Evolutionary conservation across 2,113 vertebrate genomes (phyloP).

Genomic region (Elephas maximus): DNA sequence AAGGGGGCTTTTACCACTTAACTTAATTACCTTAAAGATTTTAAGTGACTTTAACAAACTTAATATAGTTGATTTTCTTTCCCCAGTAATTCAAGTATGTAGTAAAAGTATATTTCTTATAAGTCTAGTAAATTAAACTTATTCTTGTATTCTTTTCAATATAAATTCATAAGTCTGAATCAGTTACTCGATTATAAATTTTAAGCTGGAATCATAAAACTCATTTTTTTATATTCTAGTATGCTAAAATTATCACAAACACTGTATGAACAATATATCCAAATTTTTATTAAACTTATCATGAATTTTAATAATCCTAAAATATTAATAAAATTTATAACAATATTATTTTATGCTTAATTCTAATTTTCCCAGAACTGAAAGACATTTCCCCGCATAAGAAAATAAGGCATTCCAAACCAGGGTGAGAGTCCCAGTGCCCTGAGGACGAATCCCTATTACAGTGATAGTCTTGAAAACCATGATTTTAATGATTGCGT

Average conservation of each 20-base stretch:
- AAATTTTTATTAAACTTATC: conserved; percentile 19
- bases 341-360: background rate
- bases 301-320: conserved; percentile 8
- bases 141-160: background rate
- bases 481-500: background rate
- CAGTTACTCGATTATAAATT: background rate
- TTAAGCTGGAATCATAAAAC: background rate
- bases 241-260: background rate
- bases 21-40: background rate
- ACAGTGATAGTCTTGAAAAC: background rate
- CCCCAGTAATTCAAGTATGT: background rate
- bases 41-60: conserved; percentile 39
- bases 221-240: conserved; percentile 6
- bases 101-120: background rate
- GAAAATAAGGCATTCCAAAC: background rate
- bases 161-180: background rate
- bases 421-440: background rate
- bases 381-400: background rate
- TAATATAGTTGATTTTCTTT: background rate
- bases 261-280: background rate
- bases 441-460: background rate
- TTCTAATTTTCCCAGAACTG: background rate
- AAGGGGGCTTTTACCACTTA: background rate
- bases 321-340: background rate
- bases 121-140: background rate